Conservation (phyloP, 2,888 invertebrate species). For the Acleris cristana region DNA sequence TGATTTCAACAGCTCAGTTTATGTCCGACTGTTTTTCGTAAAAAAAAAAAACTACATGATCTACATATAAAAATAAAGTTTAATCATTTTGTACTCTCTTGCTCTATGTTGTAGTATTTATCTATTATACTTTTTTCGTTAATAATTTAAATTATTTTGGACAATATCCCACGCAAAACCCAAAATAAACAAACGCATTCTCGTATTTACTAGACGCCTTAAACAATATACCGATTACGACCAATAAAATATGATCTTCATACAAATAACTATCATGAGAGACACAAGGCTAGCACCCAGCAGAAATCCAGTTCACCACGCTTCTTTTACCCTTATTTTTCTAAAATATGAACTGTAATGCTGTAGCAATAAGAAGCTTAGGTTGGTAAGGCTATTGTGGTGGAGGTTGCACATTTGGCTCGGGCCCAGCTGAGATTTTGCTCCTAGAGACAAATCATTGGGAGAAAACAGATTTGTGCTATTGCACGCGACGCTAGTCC, state of each 20-base stretch:
- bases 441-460: conserved; percentile 80
- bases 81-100: no score
- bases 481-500: conserved; percentile 58
- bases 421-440: conserved; percentile 75
- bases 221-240: conserved; percentile 51
- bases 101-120: no score
- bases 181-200: neutral
- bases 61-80: no score
- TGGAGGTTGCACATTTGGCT: conserved; percentile 76
- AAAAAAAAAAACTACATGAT: no score
- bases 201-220: neutral
- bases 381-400: conserved; percentile 44
- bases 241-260: conserved; percentile 78
- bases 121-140: no score
- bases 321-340: conserved; percentile 22
- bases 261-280: conserved; percentile 71
- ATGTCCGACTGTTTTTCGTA: no score
- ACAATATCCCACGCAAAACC: no score
- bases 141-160: no score
- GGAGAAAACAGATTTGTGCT: conserved; percentile 79
- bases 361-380: conserved; percentile 39
- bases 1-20: no score
- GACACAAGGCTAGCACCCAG: conserved; percentile 61
- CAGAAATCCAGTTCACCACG: conserved; percentile 67
- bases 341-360: conserved; percentile 47